Conservation (phyloP, 2,797 vertebrate species). For the Phrynocephalus forsythii region DNA sequence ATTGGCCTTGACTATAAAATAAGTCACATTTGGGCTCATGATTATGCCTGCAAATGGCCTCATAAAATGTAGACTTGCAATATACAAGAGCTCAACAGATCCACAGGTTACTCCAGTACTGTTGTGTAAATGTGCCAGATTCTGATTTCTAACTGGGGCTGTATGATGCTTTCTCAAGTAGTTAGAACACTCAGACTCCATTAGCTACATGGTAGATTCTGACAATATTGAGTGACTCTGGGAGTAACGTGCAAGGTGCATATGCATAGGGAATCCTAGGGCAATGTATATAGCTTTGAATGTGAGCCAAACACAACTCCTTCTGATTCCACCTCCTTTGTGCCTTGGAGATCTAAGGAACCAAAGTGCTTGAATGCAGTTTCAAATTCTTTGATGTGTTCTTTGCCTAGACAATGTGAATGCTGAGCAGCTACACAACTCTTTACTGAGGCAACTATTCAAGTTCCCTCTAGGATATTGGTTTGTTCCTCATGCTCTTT, state of each 20-base stretch:
- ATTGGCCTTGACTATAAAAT: constrained; percentile 79
- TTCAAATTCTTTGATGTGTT: constrained; percentile 2
- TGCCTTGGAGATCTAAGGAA: neutral
- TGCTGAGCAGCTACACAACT: neutral
- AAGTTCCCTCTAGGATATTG: neutral
- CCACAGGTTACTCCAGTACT: constrained; percentile 43
- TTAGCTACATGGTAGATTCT: constrained; percentile 34
- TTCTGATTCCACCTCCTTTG: neutral
- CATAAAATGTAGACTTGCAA: constrained; percentile 71
- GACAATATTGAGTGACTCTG: constrained; percentile 2
- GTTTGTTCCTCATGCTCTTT: neutral
- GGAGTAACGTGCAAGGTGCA: neutral
- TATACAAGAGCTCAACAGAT: constrained; percentile 27
- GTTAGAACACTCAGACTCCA: constrained; percentile 35
- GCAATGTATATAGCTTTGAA: neutral
- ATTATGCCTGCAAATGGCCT: constrained; percentile 78
- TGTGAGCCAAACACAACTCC: neutral
- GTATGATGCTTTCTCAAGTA: constrained; percentile 30
- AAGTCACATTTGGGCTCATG: constrained; percentile 75
- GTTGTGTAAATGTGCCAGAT: constrained; percentile 32
- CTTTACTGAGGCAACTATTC: neutral
- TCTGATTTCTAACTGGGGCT: constrained; percentile 5
- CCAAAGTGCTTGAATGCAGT: neutral
- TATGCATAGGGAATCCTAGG: neutral
- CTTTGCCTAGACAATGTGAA: neutral